Conservation (phyloP, 2,797 vertebrate species). For the Halcyon badia region DNA sequence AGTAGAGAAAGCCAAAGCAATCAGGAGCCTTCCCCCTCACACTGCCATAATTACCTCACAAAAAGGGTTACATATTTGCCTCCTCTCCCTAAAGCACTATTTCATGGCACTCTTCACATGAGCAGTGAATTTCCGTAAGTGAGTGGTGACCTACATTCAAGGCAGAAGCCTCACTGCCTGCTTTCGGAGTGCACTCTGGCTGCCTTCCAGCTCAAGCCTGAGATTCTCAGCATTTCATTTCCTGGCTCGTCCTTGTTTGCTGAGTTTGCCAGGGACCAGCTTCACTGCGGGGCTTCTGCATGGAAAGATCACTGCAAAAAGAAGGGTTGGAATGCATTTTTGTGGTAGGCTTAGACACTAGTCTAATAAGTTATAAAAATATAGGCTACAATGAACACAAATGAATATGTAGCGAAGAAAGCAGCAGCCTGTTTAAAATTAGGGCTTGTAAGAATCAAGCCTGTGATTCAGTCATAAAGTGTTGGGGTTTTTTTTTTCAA, state of each 20-base stretch:
- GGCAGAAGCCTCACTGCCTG: conserved; percentile 28
- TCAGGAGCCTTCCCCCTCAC: neutral
- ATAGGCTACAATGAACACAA: neutral
- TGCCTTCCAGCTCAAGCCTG: conserved; percentile 49
- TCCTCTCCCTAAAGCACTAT: neutral
- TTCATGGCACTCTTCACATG: neutral
- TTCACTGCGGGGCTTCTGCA: neutral
- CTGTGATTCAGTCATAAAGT: neutral
- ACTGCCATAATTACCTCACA: neutral
- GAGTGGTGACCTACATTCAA: conserved; percentile 64
- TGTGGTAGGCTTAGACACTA: neutral
- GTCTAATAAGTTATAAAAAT: conserved; percentile 32
- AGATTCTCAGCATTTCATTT: conserved; percentile 72
- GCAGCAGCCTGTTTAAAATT: neutral
- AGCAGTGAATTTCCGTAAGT: conserved; percentile 45
- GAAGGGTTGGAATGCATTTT: neutral
- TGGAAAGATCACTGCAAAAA: neutral
- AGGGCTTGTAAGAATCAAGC: neutral
- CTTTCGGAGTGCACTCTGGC: conserved; percentile 44
- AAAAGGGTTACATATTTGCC: neutral
- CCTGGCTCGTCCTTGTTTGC: conserved; percentile 20
- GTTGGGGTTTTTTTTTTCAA: neutral
- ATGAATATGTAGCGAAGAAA: conserved; percentile 3
- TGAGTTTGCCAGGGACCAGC: neutral
- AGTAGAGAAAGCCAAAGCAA: neutral